phyloP scores from a whole-genome alignment of 2,113 vertebrate genomes.

The Taurulus bubalis region DNA sequence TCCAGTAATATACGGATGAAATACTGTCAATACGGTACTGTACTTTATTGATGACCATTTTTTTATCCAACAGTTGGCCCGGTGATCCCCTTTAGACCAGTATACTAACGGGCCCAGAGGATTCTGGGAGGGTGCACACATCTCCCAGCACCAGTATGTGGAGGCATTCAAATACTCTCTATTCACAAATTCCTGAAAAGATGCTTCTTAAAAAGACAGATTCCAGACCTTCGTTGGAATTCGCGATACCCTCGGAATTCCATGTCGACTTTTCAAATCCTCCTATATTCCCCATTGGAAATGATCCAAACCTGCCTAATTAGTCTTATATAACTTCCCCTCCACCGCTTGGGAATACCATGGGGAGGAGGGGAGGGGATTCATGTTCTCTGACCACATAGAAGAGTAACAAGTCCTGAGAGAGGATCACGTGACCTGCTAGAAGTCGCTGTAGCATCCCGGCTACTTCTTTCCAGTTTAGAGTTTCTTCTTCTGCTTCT shows the following conservation, averaged over 20 bases:
- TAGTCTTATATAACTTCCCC: constrained; percentile 30
- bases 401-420: constrained; percentile 44
- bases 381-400: constrained; percentile 9
- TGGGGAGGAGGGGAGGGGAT: background rate
- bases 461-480: background rate
- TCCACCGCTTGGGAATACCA: background rate
- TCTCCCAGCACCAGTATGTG: background rate
- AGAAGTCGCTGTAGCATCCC: background rate
- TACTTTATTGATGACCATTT: too few species aligned
- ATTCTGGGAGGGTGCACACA: too few species aligned
- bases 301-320: constrained; percentile 53
- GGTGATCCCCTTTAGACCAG: too few species aligned
- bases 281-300: constrained; percentile 27
- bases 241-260: background rate
- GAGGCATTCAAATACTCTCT: background rate
- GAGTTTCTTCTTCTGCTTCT: constrained; percentile 2
- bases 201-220: background rate
- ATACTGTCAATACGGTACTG: too few species aligned
- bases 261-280: constrained; percentile 23
- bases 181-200: background rate
- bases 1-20: too few species aligned
- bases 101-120: too few species aligned
- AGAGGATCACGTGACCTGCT: background rate
- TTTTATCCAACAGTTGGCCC: too few species aligned
- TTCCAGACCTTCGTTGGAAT: background rate